These are phyloP conservation scores for Tetraneura akinire DNA, from an alignment of 1,140 invertebrate genomes.

Conservation along the genomic window DNA sequence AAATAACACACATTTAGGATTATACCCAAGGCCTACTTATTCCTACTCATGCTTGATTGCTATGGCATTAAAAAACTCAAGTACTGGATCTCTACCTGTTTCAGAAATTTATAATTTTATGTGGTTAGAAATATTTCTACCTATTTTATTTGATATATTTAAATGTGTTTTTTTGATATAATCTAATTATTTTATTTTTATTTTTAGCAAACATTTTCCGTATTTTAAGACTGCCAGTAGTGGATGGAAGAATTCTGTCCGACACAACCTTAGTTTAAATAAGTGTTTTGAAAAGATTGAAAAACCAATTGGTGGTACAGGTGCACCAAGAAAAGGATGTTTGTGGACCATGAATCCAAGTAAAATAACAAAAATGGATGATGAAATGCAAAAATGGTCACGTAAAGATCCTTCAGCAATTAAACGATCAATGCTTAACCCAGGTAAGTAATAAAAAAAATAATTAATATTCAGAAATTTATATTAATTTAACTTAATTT, in stretches of 20 bases:
- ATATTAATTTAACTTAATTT: conserved; percentile 5
- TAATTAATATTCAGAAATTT: conserved; percentile 21
- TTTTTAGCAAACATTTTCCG: conserved; percentile 88
- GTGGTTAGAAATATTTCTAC: conserved; percentile 74
- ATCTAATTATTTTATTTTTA: background rate
- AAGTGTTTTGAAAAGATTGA: conserved; percentile 98
- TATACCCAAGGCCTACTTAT: conserved; percentile 94
- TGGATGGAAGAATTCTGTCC: conserved; percentile 97
- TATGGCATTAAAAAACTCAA: conserved; percentile 94
- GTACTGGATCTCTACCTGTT: conserved; percentile 89
- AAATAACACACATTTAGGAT: conserved; percentile 53
- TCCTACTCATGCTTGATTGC: conserved; percentile 97
- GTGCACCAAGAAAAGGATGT: conserved; percentile 82
- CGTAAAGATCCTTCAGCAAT: conserved; percentile 86
- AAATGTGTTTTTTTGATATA: background rate
- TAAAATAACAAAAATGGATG: conserved; percentile 94
- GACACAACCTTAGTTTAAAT: conserved; percentile 93
- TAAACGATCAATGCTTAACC: conserved; percentile 86
- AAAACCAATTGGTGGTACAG: conserved; percentile 77
- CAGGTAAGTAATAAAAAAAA: conserved; percentile 62
- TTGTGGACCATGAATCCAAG: conserved; percentile 95
- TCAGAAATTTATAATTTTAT: conserved; percentile 99
- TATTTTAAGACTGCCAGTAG: conserved; percentile 96
- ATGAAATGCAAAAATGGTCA: conserved; percentile 95
- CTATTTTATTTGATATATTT: background rate